Evolutionary conservation across 2,113 vertebrate species (phyloP).

Genomic region (Chionis minor): DNA sequence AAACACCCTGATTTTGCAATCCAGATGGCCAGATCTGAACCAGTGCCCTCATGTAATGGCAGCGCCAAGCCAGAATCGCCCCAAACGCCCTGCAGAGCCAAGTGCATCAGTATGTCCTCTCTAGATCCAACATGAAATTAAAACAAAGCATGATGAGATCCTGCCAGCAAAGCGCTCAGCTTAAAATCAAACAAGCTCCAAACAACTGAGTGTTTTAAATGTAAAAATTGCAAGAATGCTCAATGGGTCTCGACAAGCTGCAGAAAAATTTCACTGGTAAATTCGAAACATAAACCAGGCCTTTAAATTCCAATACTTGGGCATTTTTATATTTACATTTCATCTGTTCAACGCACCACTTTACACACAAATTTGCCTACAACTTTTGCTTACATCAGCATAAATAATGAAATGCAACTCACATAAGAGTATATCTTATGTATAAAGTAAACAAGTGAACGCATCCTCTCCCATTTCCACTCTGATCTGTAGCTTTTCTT

Average conservation of each 20-base stretch:
- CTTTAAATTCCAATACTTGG: background rate
- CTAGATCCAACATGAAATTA: background rate
- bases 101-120: background rate
- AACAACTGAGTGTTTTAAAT: background rate
- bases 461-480: background rate
- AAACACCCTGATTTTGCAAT: background rate
- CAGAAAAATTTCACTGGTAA: background rate
- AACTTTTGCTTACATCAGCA: background rate
- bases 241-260: background rate
- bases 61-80: background rate
- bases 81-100: background rate
- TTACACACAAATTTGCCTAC: background rate
- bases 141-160: background rate
- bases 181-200: background rate
- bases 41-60: background rate
- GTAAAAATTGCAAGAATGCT: background rate
- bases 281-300: background rate
- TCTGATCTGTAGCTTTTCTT: background rate
- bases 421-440: background rate
- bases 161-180: background rate
- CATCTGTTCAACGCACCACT: background rate
- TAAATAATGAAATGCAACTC: background rate
- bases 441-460: background rate
- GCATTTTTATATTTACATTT: background rate
- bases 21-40: background rate